Conservation (phyloP, 2,888 invertebrate species). For the Apoderus coryli region DNA sequence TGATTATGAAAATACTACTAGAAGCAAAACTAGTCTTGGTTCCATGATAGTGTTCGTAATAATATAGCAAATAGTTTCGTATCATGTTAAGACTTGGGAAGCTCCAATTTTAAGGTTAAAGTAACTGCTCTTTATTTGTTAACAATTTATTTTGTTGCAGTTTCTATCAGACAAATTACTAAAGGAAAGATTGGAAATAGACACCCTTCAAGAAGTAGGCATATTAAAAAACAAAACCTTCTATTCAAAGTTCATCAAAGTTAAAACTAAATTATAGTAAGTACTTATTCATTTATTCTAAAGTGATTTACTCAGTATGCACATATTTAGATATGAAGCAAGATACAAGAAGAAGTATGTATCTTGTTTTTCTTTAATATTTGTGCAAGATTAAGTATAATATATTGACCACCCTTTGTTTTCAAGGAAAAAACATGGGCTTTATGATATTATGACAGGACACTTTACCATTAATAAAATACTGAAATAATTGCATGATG, state of each 20-base stretch:
- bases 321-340: too few relatives aligned
- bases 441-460: slow-evolving; percentile 6
- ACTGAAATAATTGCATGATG: too few relatives aligned
- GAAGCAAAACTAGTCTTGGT: too few relatives aligned
- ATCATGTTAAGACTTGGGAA: too few relatives aligned
- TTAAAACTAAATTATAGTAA: slow-evolving; percentile 96
- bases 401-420: slow-evolving; percentile 10
- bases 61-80: too few relatives aligned
- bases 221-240: slow-evolving; percentile 80
- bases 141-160: slow-evolving; percentile 26
- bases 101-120: too few relatives aligned
- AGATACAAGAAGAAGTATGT: too few relatives aligned
- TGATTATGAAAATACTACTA: too few relatives aligned
- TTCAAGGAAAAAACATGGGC: slow-evolving; percentile 7
- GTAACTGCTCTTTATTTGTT: not conserved
- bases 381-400: slow-evolving; percentile 10
- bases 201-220: slow-evolving; percentile 83
- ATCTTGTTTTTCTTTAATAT: too few relatives aligned
- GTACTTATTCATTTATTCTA: slow-evolving; percentile 33
- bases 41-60: too few relatives aligned
- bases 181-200: slow-evolving; percentile 86
- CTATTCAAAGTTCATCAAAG: slow-evolving; percentile 91
- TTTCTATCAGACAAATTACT: slow-evolving; percentile 70
- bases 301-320: slow-evolving; percentile 2
- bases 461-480: too few relatives aligned